phyloP scores from a whole-genome alignment of 1,140 invertebrate species.

The Dermatophagoides farinae region DNA sequence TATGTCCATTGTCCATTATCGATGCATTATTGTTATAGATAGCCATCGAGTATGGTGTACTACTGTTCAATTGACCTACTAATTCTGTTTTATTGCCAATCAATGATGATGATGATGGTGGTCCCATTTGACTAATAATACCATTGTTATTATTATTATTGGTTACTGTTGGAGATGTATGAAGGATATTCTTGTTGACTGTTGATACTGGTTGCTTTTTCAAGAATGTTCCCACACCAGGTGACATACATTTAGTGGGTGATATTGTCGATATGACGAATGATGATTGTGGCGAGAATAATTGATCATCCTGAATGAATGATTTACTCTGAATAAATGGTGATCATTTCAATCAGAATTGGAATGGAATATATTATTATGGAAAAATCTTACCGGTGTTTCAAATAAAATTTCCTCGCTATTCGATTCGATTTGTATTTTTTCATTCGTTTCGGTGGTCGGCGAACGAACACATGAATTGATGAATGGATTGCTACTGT shows the following conservation, averaged over 20 bases:
- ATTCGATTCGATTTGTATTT: no score
- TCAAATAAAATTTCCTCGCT: background rate
- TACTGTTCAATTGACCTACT: no score
- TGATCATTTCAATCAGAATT: background rate
- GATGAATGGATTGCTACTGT: no score
- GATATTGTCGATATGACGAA: background rate
- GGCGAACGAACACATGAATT: no score
- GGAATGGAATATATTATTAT: background rate
- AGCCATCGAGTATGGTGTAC: no score
- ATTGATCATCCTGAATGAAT: background rate
- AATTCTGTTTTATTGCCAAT: background rate
- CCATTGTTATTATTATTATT: no score
- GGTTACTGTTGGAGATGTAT: no score
- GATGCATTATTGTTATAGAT: no score
- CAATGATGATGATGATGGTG: background rate
- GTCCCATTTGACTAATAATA: background rate
- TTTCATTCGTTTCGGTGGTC: no score
- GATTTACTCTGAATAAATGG: conserved; percentile 2
- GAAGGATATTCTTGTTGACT: background rate
- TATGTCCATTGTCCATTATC: no score
- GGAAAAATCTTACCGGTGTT: background rate
- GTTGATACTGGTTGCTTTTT: background rate
- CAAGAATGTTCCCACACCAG: background rate
- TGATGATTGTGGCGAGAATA: background rate
- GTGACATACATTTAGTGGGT: background rate